Evolutionary conservation across 2,797 vertebrate species (phyloP).

Genomic region (Artibeus lituratus): DNA sequence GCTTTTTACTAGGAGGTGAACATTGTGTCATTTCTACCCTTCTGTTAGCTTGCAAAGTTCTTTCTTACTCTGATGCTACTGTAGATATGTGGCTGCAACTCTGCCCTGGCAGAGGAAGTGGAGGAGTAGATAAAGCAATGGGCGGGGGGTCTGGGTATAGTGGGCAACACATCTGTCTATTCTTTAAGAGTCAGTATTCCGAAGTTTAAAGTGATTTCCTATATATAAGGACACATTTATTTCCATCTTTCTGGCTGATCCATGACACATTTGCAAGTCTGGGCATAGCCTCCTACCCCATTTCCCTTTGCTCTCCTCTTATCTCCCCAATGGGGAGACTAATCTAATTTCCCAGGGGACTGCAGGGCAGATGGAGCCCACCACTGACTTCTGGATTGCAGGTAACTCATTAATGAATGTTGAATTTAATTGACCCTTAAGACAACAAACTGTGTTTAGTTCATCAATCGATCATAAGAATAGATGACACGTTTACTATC

Average conservation of each 20-base stretch:
- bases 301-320: not conserved
- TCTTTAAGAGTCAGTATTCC: not conserved
- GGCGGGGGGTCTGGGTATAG: not conserved
- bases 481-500: not conserved
- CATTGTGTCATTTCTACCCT: not conserved
- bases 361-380: not conserved
- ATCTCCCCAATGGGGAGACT: not conserved
- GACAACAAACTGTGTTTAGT: not conserved
- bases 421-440: slow-evolving; percentile 20
- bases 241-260: not conserved
- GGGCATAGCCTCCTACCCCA: not conserved
- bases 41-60: not conserved
- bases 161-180: not conserved
- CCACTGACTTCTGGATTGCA: not conserved
- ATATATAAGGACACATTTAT: not conserved
- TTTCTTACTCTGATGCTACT: not conserved
- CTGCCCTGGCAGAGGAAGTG: not conserved
- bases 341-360: not conserved
- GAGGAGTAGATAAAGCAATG: not conserved
- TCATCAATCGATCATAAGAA: slow-evolving; percentile 27
- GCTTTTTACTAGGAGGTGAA: not conserved
- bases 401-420: not conserved
- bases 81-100: not conserved
- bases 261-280: not conserved
- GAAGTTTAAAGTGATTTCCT: not conserved